Base-by-base conservation (phyloP, 2,888 invertebrate genomes). In the Hydroisotoma schaefferi region DNA sequence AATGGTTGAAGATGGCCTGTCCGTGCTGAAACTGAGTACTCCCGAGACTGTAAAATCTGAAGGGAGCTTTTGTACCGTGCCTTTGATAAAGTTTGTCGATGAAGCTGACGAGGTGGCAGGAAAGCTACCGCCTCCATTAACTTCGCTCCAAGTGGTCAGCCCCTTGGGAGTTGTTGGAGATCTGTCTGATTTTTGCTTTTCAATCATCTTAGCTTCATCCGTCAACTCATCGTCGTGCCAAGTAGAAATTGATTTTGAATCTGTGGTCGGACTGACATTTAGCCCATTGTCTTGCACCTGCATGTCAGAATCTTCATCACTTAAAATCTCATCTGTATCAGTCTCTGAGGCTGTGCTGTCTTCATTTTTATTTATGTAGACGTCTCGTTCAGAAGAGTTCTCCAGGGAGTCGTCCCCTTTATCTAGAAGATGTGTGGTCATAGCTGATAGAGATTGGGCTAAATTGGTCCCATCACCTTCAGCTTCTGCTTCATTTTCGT, bases 71-170 rank as follows among this genome's bases (percentile, higher is more conserved):
- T 69, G 66, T 20, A 59, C 57, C 1, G 66, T 53, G 12, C 69
- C 72, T 58, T 70, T 68, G 28, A 57, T 40, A 33, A 29, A 52
- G 37, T 15, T 40, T 15, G 40, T 18, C 5, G 40, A 5, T 5
- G 40, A 40, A 18, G 40, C 15, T 5, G n/a, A 18, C 8, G 6
- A 6, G 15, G 33, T 33, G n/a, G n/a, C n/a, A n/a, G n/a, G n/a
- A 22, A 26, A 47, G 10, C 47, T 29, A 27, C 37, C 49, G 6
- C 59, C 54, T 18, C 63, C 63, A 51, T 63, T 62, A 10, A 72
- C 67, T 10, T 61, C 72, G 51, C 69, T 70, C 72, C 72, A 72
- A n/a, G 72, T 72, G 20, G 70, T 70, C 40, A 72, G 48, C 22
- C 70, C 72, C 55, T 72, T 72, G 6, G 72, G 72, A 8, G 71